Evolutionary conservation across 2,888 invertebrate species (phyloP).

Genomic region (Tineola bisselliella): DNA sequence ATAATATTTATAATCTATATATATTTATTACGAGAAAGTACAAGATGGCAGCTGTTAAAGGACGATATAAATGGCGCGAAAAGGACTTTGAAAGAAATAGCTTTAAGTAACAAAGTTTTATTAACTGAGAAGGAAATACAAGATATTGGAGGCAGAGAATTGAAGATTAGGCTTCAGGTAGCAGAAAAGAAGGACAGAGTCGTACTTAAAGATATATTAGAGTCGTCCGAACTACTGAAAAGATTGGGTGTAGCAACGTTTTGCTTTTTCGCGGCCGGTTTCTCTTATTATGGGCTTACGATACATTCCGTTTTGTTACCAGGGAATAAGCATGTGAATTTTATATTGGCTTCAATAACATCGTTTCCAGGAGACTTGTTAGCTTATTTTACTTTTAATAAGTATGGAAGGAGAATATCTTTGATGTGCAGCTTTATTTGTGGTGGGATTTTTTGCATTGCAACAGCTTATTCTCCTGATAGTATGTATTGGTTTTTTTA

Average conservation of each 20-base stretch:
- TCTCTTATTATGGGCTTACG: constrained; percentile 5
- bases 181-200: not conserved
- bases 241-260: constrained; percentile 10
- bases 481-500: not conserved
- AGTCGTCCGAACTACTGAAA: not conserved
- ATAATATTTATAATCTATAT: not conserved
- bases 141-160: constrained; percentile 1
- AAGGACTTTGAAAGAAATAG: not conserved
- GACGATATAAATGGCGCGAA: not conserved
- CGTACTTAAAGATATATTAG: not conserved
- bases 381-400: constrained; percentile 8
- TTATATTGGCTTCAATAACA: not conserved
- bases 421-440: constrained; percentile 1
- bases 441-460: not conserved
- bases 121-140: not conserved
- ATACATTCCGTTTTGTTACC: constrained; percentile 10
- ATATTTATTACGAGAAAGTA: constrained; percentile 6
- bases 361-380: constrained; percentile 13
- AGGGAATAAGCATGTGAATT: constrained; percentile 11
- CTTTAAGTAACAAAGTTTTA: not conserved
- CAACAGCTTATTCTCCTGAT: not conserved
- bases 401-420: constrained; percentile 9
- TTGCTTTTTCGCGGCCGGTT: constrained; percentile 8
- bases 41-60: constrained; percentile 10
- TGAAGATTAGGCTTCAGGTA: not conserved